Percentiles rank a stretch among this genome's conserved stretches.
Evolutionary conservation across 1,140 invertebrate species (phyloP).

Genomic region (Calephelis nemesis): DNA sequence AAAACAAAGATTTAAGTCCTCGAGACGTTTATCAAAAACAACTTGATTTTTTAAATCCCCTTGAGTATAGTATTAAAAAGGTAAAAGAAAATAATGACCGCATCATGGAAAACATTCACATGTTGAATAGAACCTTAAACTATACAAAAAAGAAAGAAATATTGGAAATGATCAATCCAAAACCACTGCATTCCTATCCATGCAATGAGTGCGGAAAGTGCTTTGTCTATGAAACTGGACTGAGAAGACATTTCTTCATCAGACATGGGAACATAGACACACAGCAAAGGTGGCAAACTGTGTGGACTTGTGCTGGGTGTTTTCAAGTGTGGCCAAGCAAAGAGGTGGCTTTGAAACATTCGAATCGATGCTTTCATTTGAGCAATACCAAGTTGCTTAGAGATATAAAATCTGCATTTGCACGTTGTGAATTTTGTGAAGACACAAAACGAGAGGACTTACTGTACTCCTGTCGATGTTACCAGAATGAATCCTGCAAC

Average conservation of each 20-base stretch:
- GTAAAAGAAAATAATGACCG: conserved; percentile 71
- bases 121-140: conserved; percentile 67
- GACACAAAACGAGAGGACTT: conserved; percentile 55
- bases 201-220: conserved; percentile 66
- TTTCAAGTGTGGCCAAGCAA: conserved; percentile 70
- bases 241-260: conserved; percentile 55
- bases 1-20: not conserved
- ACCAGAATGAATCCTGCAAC: conserved; percentile 44
- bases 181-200: conserved; percentile 51
- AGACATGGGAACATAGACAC: conserved; percentile 49
- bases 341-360: conserved; percentile 56
- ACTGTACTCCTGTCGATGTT: conserved; percentile 53
- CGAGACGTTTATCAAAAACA: conserved; percentile 3
- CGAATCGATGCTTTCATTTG: conserved; percentile 47
- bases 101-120: conserved; percentile 73
- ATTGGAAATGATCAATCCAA: conserved; percentile 51
- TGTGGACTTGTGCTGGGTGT: conserved; percentile 71
- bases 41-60: conserved; percentile 40
- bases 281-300: conserved; percentile 64
- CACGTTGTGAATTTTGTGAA: conserved; percentile 49
- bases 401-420: conserved; percentile 58
- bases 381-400: conserved; percentile 45
- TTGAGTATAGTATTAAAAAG: conserved; percentile 69
- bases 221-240: conserved; percentile 68
- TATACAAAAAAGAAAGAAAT: conserved; percentile 71